phyloP scores from a whole-genome alignment of 92 coral and sea anemone species.

The Phenganax stokvisi region DNA sequence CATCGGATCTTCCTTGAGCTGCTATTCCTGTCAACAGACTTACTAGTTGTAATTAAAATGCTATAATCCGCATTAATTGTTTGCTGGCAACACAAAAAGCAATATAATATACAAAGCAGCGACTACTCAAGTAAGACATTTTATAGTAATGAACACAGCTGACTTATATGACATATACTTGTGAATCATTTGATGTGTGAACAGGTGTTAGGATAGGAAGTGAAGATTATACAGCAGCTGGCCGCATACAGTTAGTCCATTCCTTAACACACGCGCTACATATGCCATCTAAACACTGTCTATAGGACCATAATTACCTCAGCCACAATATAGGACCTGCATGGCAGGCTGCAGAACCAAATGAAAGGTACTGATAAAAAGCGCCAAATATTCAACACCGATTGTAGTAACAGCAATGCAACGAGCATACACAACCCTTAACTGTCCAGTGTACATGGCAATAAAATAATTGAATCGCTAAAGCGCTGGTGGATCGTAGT shows the following conservation, averaged over 20 bases:
- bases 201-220: constrained; percentile 4
- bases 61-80: constrained; percentile 20
- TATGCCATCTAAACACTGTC: neutral
- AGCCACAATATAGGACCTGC: no score
- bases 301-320: neutral
- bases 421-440: no score
- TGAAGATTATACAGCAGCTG: neutral
- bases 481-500: no score
- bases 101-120: neutral
- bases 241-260: constrained; percentile 7
- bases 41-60: constrained; percentile 12
- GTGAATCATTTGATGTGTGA: neutral
- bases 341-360: no score
- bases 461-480: no score
- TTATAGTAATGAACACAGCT: neutral
- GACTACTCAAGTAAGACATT: neutral
- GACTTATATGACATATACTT: neutral
- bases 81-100: neutral
- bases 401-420: no score
- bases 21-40: constrained; percentile 19
- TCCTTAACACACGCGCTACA: neutral
- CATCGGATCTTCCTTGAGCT: constrained; percentile 27
- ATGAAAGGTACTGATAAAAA: no score
- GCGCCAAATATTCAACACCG: no score
- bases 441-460: no score